phyloP scores from a whole-genome alignment of 1,140 invertebrate species.

The Hesperophylax magnus region DNA sequence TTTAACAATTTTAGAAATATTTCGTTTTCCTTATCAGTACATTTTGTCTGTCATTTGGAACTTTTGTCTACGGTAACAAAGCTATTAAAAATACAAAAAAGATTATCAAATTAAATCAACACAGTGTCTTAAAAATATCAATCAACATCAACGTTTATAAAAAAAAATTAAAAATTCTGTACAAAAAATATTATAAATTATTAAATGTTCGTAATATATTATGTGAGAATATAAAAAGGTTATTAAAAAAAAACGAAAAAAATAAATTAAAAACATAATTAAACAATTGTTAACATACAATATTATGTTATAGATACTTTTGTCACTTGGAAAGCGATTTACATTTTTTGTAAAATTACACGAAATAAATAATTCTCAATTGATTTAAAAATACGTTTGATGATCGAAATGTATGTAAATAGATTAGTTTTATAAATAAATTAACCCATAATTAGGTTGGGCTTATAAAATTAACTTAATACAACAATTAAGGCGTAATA shows the following conservation, averaged over 20 bases:
- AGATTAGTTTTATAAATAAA: too few relatives aligned
- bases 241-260: conserved; percentile 17
- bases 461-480: too few relatives aligned
- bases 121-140: not conserved
- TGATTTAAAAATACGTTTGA: too few relatives aligned
- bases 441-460: too few relatives aligned
- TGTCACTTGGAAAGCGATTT: not conserved
- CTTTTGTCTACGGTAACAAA: too few relatives aligned
- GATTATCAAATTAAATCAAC: not conserved
- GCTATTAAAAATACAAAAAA: too few relatives aligned
- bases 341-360: not conserved
- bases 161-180: not conserved
- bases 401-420: too few relatives aligned
- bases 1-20: too few relatives aligned
- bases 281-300: not conserved
- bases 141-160: conserved; percentile 6
- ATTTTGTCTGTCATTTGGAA: too few relatives aligned
- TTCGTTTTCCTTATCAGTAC: too few relatives aligned
- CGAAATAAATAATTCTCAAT: too few relatives aligned
- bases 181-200: conserved; percentile 1
- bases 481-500: too few relatives aligned
- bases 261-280: conserved; percentile 20
- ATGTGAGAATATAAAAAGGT: not conserved
- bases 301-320: not conserved
- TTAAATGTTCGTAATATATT: not conserved